Percentiles rank a stretch among this genome's conserved stretches.
These are phyloP conservation scores for Eciton burchellii DNA, from an alignment of 1,140 invertebrate species.

Conservation along the genomic window DNA sequence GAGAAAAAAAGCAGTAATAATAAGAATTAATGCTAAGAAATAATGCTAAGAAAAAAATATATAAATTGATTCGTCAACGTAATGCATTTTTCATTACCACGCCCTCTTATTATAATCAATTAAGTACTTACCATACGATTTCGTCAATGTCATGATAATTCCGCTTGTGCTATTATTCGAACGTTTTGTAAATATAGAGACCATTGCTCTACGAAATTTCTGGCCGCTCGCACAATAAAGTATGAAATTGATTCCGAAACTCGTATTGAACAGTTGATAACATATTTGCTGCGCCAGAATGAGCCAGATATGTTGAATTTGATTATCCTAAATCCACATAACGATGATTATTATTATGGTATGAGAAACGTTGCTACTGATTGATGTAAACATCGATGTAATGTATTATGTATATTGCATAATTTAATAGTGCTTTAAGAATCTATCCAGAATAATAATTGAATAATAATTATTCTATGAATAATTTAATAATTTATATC, in stretches of 20 bases:
- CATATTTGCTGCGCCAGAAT: constrained; percentile 86
- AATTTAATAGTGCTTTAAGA: neutral
- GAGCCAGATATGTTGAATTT: constrained; percentile 73
- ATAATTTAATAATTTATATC: no score
- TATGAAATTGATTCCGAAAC: constrained; percentile 95
- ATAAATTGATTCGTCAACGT: neutral
- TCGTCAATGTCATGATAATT: constrained; percentile 43
- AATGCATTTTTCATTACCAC: neutral
- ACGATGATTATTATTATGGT: constrained; percentile 13
- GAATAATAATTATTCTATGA: no score
- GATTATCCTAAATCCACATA: constrained; percentile 61
- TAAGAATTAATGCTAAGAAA: no score
- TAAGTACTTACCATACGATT: constrained; percentile 59
- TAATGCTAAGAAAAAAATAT: no score
- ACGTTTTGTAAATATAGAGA: constrained; percentile 79
- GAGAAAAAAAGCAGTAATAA: no score
- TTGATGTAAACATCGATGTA: no score
- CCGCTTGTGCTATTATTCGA: constrained; percentile 70
- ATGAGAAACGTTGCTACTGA: neutral
- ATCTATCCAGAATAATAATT: neutral
- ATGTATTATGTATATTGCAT: no score
- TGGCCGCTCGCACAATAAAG: constrained; percentile 93
- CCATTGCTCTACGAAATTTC: constrained; percentile 90
- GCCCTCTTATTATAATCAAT: neutral
- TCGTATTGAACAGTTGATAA: constrained; percentile 91